Conservation (phyloP, 2,888 invertebrate species). For the Euproctis similis region DNA sequence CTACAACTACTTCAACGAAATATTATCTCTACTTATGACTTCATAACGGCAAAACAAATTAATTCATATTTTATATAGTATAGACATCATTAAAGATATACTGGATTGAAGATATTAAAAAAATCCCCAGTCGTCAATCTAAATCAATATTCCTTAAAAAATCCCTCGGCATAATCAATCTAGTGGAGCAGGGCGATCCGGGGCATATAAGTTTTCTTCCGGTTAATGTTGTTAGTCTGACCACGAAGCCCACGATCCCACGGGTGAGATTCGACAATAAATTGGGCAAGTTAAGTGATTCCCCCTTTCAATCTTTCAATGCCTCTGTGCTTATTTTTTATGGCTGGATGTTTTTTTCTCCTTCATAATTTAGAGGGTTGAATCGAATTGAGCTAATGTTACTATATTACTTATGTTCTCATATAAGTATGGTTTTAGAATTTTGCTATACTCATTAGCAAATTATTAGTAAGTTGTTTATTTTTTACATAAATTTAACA, state of each 20-base stretch:
- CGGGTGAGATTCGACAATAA: constrained; percentile 69
- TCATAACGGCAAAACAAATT: too few relatives aligned
- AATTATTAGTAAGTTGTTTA: too few relatives aligned
- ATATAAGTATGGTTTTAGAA: too few relatives aligned
- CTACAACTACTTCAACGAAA: too few relatives aligned
- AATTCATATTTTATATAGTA: too few relatives aligned
- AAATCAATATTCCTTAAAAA: constrained; percentile 41
- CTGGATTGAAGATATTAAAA: too few relatives aligned
- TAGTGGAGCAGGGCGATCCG: constrained; percentile 9
- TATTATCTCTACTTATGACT: too few relatives aligned
- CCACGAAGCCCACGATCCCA: constrained; percentile 53
- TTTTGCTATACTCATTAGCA: too few relatives aligned
- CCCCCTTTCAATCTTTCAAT: constrained; percentile 73
- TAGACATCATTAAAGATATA: too few relatives aligned
- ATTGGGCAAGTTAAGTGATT: constrained; percentile 70
- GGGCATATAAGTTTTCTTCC: constrained; percentile 58
- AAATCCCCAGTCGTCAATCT: constrained; percentile 8
- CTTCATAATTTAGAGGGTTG: constrained; percentile 44
- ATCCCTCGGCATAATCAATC: constrained; percentile 28
- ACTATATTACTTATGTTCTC: constrained; percentile 5
- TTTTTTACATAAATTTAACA: too few relatives aligned
- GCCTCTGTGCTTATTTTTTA: constrained; percentile 62
- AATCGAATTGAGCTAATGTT: constrained; percentile 4
- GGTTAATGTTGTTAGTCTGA: constrained; percentile 69
- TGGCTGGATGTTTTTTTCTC: constrained; percentile 29